Conservation (phyloP, 2,113 vertebrate species). For the Colaptes auratus region DNA sequence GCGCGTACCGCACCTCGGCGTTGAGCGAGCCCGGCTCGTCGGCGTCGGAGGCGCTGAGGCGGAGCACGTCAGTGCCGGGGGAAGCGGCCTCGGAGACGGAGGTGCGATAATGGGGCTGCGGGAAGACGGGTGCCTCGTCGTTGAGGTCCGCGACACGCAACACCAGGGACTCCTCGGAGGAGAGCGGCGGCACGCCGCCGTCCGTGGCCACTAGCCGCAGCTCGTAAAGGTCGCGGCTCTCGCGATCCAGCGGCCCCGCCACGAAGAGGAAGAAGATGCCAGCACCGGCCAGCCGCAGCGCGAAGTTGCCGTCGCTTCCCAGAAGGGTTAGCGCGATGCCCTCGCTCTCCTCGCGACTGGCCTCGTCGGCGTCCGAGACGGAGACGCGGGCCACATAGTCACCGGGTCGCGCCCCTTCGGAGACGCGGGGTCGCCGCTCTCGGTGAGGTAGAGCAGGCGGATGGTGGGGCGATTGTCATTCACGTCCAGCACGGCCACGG, state of each 20-base stretch:
- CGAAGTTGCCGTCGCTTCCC: constrained; percentile 64
- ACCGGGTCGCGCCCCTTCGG: constrained; percentile 81
- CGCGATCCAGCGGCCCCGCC: constrained; percentile 82
- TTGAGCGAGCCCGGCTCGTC: constrained; percentile 82
- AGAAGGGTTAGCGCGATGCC: constrained; percentile 35
- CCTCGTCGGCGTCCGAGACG: constrained; percentile 85
- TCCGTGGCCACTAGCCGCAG: constrained; percentile 84
- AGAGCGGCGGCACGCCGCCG: constrained; percentile 80
- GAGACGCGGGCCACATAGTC: constrained; percentile 89
- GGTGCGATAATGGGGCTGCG: constrained; percentile 71
- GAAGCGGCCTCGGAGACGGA: constrained; percentile 80
- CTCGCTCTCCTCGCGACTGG: background rate
- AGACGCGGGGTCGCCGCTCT: constrained; percentile 81
- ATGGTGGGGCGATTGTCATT: constrained; percentile 90
- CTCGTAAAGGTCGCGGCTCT: constrained; percentile 80
- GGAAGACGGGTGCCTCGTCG: constrained; percentile 84
- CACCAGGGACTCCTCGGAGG: constrained; percentile 73
- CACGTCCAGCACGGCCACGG: constrained; percentile 84
- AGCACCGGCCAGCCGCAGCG: constrained; percentile 73
- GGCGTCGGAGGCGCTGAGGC: constrained; percentile 79
- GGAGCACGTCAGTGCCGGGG: constrained; percentile 79
- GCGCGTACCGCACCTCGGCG: constrained; percentile 77
- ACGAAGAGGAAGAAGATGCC: constrained; percentile 86
- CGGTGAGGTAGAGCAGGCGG: constrained; percentile 85
- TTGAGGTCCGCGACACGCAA: constrained; percentile 84